Percentiles rank a stretch among this genome's conserved stretches.
Evolutionary conservation across 2,888 invertebrate genomes (phyloP).

Genomic region (Meteorus colon): DNA sequence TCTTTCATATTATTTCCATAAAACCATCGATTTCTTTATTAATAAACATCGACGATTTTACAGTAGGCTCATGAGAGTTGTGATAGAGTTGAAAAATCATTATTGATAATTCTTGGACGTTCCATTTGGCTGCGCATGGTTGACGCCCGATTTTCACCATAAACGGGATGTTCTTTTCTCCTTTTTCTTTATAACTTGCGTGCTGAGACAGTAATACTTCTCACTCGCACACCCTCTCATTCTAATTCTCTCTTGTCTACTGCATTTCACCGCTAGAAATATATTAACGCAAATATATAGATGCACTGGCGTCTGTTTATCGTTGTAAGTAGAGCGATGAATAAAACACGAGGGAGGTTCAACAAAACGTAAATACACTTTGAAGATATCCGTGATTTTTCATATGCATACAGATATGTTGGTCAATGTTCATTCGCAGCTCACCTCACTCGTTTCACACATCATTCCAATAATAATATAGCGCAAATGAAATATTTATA

Average conservation of each 20-base stretch:
- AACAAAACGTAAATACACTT: slow-evolving; percentile 13
- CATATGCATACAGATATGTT: slow-evolving; percentile 2
- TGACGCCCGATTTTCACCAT: slow-evolving; percentile 60
- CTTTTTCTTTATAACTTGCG: slow-evolving; percentile 22
- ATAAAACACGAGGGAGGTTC: slow-evolving; percentile 30
- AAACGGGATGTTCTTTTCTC: slow-evolving; percentile 22
- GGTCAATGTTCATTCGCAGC: background rate
- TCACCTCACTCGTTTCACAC: background rate
- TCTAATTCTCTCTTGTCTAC: slow-evolving; percentile 1
- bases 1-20: too few relatives aligned
- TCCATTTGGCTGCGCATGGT: slow-evolving; percentile 59
- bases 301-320: slow-evolving; percentile 31
- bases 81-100: slow-evolving; percentile 50
- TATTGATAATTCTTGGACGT: slow-evolving; percentile 56
- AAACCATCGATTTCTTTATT: slow-evolving; percentile 2
- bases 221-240: slow-evolving; percentile 1
- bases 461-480: background rate
- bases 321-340: slow-evolving; percentile 49
- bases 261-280: slow-evolving; percentile 46
- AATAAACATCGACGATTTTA: background rate
- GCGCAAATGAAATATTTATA: slow-evolving; percentile 3
- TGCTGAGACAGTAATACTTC: slow-evolving; percentile 11
- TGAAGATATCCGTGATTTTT: slow-evolving; percentile 12
- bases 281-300: slow-evolving; percentile 30
- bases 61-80: slow-evolving; percentile 31